These are phyloP conservation scores for Nothoprocta pentlandii DNA, from an alignment of 2,113 vertebrate species.

Conservation along the genomic window DNA sequence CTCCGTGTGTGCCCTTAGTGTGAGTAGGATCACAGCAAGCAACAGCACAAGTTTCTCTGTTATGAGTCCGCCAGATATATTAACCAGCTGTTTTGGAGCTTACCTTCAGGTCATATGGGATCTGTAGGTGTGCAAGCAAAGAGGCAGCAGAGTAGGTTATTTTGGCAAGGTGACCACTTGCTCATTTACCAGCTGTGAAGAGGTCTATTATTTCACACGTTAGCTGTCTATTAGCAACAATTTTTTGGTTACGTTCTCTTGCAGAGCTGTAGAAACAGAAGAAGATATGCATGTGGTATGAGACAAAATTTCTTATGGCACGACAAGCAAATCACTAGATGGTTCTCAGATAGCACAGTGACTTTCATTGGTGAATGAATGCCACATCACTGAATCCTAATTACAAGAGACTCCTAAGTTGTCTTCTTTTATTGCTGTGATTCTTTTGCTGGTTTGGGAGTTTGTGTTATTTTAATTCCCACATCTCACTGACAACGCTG, in stretches of 20 bases:
- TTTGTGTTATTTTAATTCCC: background rate
- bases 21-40: background rate
- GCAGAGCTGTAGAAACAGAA: background rate
- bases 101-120: background rate
- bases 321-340: slow-evolving; percentile 33
- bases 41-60: background rate
- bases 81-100: background rate
- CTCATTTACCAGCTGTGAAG: background rate
- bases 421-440: background rate
- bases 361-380: background rate
- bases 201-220: background rate
- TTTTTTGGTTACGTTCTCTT: background rate
- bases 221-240: background rate
- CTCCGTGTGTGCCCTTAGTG: background rate
- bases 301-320: background rate
- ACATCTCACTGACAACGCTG: background rate
- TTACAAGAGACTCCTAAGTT: background rate
- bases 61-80: background rate
- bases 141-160: background rate
- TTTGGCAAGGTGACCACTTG: background rate
- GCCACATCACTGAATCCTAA: background rate
- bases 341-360: background rate
- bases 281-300: background rate
- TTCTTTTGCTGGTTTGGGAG: slow-evolving; percentile 23
- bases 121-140: background rate